Percentiles rank a stretch among this genome's conserved stretches.
phyloP scores from a whole-genome alignment of 2,113 vertebrate species.

The Aspidoscelis tigris region DNA sequence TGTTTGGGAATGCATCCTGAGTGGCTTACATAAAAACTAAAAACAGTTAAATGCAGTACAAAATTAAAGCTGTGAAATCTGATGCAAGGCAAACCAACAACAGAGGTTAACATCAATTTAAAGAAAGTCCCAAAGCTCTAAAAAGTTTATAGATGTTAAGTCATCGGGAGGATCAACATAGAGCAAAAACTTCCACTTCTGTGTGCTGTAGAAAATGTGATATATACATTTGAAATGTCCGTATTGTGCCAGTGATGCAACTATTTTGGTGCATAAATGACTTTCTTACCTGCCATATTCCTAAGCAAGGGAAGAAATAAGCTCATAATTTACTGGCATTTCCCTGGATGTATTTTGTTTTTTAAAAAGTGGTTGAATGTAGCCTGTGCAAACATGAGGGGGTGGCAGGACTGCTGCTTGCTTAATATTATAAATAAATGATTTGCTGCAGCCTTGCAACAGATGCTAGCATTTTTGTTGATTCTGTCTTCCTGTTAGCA shows the following conservation, averaged over 20 bases:
- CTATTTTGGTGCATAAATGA: neutral
- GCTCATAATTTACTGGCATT: neutral
- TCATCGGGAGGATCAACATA: neutral
- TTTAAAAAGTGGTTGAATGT: neutral
- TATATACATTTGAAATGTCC: neutral
- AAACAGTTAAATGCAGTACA: neutral
- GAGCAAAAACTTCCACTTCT: neutral
- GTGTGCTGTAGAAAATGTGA: neutral
- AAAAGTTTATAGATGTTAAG: neutral
- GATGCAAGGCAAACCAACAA: neutral
- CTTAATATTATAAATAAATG: neutral
- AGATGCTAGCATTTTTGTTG: slow-evolving; percentile 10
- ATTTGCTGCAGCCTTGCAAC: neutral
- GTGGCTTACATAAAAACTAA: neutral
- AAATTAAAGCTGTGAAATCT: neutral
- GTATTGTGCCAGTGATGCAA: neutral
- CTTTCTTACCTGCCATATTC: neutral
- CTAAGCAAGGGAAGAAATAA: neutral
- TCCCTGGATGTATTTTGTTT: neutral
- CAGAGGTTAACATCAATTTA: neutral
- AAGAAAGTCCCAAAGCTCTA: neutral
- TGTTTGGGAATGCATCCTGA: too few relatives aligned
- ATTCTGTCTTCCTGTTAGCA: neutral
- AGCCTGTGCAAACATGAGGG: neutral
- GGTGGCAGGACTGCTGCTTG: neutral